These are phyloP conservation scores for Drepana falcataria DNA, from an alignment of 2,888 invertebrate genomes.

Conservation along the genomic window DNA sequence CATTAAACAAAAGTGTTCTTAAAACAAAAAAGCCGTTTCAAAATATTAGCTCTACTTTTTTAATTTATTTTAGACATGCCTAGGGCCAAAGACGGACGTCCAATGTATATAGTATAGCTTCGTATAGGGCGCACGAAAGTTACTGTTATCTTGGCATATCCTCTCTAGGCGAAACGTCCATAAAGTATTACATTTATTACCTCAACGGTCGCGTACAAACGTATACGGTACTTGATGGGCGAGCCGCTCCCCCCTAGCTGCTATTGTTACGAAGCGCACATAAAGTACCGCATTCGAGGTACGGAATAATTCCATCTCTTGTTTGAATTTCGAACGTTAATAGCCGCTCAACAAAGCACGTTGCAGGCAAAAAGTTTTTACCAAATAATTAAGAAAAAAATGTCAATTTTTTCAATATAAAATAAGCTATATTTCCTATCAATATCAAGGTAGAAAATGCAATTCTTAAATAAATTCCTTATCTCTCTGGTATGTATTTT, in stretches of 20 bases:
- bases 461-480: constrained; percentile 67
- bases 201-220: constrained; percentile 50
- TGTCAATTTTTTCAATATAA: constrained; percentile 54
- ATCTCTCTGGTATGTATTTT: constrained; percentile 76
- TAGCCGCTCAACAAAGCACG: constrained; percentile 23
- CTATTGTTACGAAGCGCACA: constrained; percentile 77
- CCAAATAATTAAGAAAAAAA: constrained; percentile 49
- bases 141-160: constrained; percentile 80
- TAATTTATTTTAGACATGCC: constrained; percentile 48
- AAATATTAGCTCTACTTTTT: constrained; percentile 26
- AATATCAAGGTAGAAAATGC: constrained; percentile 18
- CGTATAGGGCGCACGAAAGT: constrained; percentile 72
- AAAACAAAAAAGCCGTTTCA: constrained; percentile 13
- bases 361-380: neutral
- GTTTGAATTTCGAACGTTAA: constrained; percentile 45
- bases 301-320: constrained; percentile 68
- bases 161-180: constrained; percentile 75
- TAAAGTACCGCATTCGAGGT: constrained; percentile 59
- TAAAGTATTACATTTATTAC: constrained; percentile 68
- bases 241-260: constrained; percentile 73
- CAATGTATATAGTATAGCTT: constrained; percentile 58
- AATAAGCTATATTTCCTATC: constrained; percentile 10
- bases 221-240: constrained; percentile 64
- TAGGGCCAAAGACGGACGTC: constrained; percentile 52
- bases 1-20: constrained; percentile 22